phyloP scores from a whole-genome alignment of 2,888 invertebrate species.

The Polia nebulosa region DNA sequence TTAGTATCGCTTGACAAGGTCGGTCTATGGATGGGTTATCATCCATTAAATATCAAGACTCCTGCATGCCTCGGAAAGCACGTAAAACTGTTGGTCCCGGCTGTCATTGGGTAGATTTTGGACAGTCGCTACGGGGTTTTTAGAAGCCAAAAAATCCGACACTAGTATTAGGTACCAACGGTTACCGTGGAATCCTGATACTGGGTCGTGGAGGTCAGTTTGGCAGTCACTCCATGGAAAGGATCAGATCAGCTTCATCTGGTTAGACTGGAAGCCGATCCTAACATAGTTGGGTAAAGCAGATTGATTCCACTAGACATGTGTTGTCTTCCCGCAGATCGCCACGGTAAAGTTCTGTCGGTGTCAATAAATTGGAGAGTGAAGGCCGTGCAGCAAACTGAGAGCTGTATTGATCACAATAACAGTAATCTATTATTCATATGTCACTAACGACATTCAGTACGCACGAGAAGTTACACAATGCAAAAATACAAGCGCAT shows the following conservation, averaged over 20 bases:
- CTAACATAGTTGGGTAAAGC: background rate
- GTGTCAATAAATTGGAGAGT: constrained; percentile 58
- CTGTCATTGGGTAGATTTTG: background rate
- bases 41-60: background rate
- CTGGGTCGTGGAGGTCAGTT: background rate
- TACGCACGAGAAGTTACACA: constrained; percentile 69
- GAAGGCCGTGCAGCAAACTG: constrained; percentile 61
- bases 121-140: background rate
- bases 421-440: constrained; percentile 64
- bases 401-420: constrained; percentile 68
- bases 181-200: background rate
- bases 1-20: background rate
- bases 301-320: constrained; percentile 29
- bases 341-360: constrained; percentile 29
- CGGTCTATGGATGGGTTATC: background rate
- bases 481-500: constrained; percentile 70
- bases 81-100: background rate
- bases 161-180: background rate
- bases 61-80: background rate
- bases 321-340: constrained; percentile 1
- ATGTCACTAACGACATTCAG: constrained; percentile 51
- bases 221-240: background rate
- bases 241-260: too few relatives aligned
- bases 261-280: background rate
- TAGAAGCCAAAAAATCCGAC: background rate